These are phyloP conservation scores for Scortum barcoo DNA, from an alignment of 2,113 vertebrate species.

Conservation along the genomic window DNA sequence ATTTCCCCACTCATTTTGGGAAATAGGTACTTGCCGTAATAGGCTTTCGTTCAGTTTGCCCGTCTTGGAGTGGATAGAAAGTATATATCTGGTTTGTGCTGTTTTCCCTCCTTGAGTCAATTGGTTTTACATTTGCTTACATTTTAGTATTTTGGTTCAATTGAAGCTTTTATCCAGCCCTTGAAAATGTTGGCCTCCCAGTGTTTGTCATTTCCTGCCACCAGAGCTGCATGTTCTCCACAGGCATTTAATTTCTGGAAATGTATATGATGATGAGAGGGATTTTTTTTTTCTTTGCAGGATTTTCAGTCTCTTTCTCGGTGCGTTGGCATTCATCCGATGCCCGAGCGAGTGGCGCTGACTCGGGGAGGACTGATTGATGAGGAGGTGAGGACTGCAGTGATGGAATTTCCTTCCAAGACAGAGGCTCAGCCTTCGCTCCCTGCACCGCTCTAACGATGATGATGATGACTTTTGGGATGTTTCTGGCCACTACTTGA, in stretches of 20 bases:
- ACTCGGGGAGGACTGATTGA: constrained; percentile 40
- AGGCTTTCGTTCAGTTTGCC: constrained; percentile 34
- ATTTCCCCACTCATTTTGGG: constrained; percentile 27
- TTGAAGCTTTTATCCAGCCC: constrained; percentile 7
- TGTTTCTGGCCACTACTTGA: constrained; percentile 21
- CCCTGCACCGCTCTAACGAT: constrained; percentile 33
- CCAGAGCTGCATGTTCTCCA: not conserved
- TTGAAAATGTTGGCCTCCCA: not conserved
- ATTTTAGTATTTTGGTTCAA: constrained; percentile 3
- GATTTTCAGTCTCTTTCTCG: constrained; percentile 22
- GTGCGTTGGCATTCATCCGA: constrained; percentile 31
- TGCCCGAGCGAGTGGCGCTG: not conserved
- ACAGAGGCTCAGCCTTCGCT: constrained; percentile 32
- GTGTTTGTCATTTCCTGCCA: constrained; percentile 29
- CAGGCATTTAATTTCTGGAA: constrained; percentile 13
- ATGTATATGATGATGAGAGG: constrained; percentile 21
- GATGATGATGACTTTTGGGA: constrained; percentile 52
- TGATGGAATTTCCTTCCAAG: constrained; percentile 25
- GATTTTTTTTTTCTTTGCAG: not conserved
- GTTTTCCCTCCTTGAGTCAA: constrained; percentile 40
- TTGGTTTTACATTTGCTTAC: constrained; percentile 50
- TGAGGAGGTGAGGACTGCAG: constrained; percentile 36
- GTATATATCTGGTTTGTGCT: constrained; percentile 42
- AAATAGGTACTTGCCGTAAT: constrained; percentile 47
- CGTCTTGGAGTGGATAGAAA: constrained; percentile 39